Evolutionary conservation across 2,888 invertebrate genomes (phyloP), one percentile per base, ranked within the genome.

Genomic region (Synergus japonicus): DNA sequence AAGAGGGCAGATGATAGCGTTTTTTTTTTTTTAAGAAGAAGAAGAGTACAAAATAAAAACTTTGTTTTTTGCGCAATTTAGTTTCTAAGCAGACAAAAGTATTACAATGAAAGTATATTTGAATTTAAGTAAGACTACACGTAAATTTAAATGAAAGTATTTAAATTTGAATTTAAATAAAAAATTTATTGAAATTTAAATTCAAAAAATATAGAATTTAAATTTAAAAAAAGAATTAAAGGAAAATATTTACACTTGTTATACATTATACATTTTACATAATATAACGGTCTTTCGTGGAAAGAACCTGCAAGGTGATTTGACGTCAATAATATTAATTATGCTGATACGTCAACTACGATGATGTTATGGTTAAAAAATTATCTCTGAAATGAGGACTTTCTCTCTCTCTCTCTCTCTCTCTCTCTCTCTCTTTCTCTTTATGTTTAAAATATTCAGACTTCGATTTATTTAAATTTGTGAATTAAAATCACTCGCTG

Each of bases 1-100:
- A 88, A 87, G 85, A 86, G 86, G 82, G 82, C 85, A 85, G 85
- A 76, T 81, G 78, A 81, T 82, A 78, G 83, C 80, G 83, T 83
- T 86, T 76, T 76, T 76, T 73, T 86, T 76, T 76, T 78, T 73
- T 79, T 37, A 65, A 18, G 78, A 82, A 66, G 60, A 76, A 78
- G 63, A 49, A 79, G n/a, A 66, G 77, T 65, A 83, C 63, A 77
- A 80, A 82, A 73, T 60, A 76, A 64, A 37, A 76, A 49, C 13
- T 18, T 10, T 2, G 49, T 18, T 15, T 37, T 58, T 60, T 54
- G 49, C 13, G 37, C 15, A 41, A 58, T 60, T 60, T 60, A 60
- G 60, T 60, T 60, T 44, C 41, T 60, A 60, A 43, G 43, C 18
- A 22, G n/a, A 43, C 13, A 43, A 76, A 76, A 60, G 76, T 60